Percentiles rank a stretch among this genome's conserved stretches.
phyloP scores from a whole-genome alignment of 2,888 invertebrate genomes.

The Agrochola macilenta region DNA sequence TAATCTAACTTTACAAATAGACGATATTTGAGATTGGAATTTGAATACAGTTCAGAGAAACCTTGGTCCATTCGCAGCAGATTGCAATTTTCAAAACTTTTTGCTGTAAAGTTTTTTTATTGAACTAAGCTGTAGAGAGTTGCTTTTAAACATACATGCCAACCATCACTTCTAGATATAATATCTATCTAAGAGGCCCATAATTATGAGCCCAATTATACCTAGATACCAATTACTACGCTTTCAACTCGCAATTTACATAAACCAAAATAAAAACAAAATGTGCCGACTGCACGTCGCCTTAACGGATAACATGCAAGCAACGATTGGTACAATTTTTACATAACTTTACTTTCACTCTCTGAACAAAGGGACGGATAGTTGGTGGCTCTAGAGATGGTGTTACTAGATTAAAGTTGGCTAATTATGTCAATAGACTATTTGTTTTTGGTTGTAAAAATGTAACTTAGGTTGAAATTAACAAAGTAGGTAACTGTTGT shows the following conservation, averaged over 20 bases:
- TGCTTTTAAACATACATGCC: neutral
- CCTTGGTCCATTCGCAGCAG: neutral
- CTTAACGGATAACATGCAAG: conserved; percentile 50
- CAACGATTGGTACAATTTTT: conserved; percentile 60
- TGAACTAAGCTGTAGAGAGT: neutral
- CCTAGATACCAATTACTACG: conserved; percentile 2
- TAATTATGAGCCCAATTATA: conserved; percentile 16
- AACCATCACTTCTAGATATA: neutral
- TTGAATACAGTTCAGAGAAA: neutral
- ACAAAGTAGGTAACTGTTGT: neutral
- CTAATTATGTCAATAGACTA: conserved; percentile 25
- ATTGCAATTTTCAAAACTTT: neutral
- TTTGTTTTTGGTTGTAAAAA: conserved; percentile 21
- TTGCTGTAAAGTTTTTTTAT: too few species aligned
- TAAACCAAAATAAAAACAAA: conserved; percentile 43
- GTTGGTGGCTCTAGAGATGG: conserved; percentile 29
- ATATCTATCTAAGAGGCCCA: neutral
- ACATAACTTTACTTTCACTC: conserved; percentile 66
- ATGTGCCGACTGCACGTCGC: conserved; percentile 8
- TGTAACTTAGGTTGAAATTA: too few species aligned
- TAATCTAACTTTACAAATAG: neutral
- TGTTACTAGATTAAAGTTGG: conserved; percentile 33
- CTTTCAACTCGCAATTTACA: conserved; percentile 27
- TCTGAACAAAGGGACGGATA: conserved; percentile 44
- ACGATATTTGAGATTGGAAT: neutral